phyloP scores from a whole-genome alignment of 2,113 vertebrate species.

The Sapajus apella region DNA sequence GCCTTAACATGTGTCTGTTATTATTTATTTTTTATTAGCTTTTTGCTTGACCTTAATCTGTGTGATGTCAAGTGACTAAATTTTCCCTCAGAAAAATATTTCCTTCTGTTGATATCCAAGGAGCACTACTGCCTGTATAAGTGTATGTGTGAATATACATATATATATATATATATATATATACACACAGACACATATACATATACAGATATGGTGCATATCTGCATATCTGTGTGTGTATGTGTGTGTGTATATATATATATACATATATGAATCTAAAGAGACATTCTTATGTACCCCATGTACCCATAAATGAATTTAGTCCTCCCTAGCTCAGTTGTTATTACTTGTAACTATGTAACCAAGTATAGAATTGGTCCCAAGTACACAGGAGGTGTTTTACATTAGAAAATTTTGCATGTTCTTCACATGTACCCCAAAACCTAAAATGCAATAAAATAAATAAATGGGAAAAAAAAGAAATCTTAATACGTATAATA shows the following conservation, averaged over 20 bases:
- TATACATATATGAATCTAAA: neutral
- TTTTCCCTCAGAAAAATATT: neutral
- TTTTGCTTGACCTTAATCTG: neutral
- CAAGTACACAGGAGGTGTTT: neutral
- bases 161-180: neutral
- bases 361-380: neutral
- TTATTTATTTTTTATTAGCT: neutral
- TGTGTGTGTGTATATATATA: no score
- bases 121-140: neutral
- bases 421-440: no score
- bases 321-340: neutral
- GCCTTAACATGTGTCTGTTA: neutral
- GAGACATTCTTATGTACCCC: neutral
- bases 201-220: neutral
- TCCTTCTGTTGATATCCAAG: neutral
- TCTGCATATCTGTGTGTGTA: neutral
- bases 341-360: neutral
- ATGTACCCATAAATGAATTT: neutral
- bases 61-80: neutral
- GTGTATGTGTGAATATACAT: neutral
- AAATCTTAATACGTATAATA: no score
- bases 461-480: no score
- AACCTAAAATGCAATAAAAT: no score
- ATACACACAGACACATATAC: accelerated
- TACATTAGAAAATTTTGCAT: neutral